Conservation (phyloP, 2,888 invertebrate genomes). For the Molorchus minor region DNA sequence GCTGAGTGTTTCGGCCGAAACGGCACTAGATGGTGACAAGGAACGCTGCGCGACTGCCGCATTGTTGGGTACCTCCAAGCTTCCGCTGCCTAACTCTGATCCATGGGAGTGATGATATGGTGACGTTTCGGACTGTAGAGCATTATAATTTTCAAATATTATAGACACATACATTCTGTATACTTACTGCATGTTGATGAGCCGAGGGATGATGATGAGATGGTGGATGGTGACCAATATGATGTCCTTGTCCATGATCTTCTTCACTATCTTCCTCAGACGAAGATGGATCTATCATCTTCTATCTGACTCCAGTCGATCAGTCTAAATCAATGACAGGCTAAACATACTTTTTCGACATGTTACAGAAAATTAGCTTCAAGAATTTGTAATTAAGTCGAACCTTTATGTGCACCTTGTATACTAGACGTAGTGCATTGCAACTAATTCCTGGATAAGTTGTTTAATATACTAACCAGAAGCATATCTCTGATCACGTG, state of each 20-base stretch:
- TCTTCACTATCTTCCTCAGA: conserved; percentile 96
- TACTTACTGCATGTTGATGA: conserved; percentile 56
- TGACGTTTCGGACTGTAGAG: conserved; percentile 57
- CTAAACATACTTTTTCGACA: too few species aligned
- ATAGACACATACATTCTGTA: neutral
- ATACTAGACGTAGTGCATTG: too few species aligned
- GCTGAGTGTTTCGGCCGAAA: conserved; percentile 69
- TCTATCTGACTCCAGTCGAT: conserved; percentile 49
- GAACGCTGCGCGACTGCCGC: conserved; percentile 61
- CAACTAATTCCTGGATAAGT: too few species aligned
- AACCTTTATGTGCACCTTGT: too few species aligned
- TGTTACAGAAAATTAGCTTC: too few species aligned
- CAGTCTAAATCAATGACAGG: conserved; percentile 32
- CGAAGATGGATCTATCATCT: conserved; percentile 95
- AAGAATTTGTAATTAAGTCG: too few species aligned
- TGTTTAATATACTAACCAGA: too few species aligned
- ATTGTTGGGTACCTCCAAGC: conserved; percentile 62
- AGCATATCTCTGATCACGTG: too few species aligned
- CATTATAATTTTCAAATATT: neutral
- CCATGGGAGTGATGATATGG: conserved; percentile 60
- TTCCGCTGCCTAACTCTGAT: conserved; percentile 58
- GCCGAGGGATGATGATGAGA: conserved; percentile 61
- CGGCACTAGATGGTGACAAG: conserved; percentile 70
- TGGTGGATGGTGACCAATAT: conserved; percentile 59
- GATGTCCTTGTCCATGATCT: conserved; percentile 69